Evolutionary conservation across 1,140 invertebrate genomes (phyloP), one percentile per base, ranked within the genome.

Genomic region (Drosophila arizonae): DNA sequence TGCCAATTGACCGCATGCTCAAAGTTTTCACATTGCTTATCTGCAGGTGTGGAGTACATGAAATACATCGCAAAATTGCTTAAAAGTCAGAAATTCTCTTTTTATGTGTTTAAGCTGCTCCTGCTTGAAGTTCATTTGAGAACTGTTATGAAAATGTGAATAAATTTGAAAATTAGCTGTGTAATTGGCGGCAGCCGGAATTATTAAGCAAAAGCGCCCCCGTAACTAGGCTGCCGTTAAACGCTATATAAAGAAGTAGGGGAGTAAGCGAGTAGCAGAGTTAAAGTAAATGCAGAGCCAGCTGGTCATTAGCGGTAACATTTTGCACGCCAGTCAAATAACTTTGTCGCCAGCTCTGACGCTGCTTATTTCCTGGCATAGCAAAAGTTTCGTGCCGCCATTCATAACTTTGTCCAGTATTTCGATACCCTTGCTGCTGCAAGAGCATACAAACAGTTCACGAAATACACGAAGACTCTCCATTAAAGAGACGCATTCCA

Each of bases 251-350:
- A 6, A 1, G 4, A 3, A 30, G 28, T 30, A 30, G 6, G 28
- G 3, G 28, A 4, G 28, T 30, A 3, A 3, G 21, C 17, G 21
- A 30, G 28, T 30, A 30, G 6, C 28, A 30, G 28, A 30, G 28
- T 30, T 6, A 33, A 33, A 33, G 8, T 33, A 33, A 33, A 71
- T 74, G 75, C 58, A 71, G 78, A 54, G 43, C 58, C 65, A 55
- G 69, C 33, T 62, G 66, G 79, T 82, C 75, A 81, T 82, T 82
- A 81, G 79, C 71, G 72, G 66, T 57, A 67, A 73, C 68, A 84
- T 81, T 81, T 65, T 68, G 51, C 62, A 75, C 13, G 77, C 51
- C 51, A 46, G 58, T 26, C 46, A 48, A 21, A 21, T 30, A 45
- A 39, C 30, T 43, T 21, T 13, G 39, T 46, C 52, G 45, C 48